These are phyloP conservation scores for Sebastes matsubarae DNA, from an alignment of 2,797 vertebrate genomes.

Conservation along the genomic window DNA sequence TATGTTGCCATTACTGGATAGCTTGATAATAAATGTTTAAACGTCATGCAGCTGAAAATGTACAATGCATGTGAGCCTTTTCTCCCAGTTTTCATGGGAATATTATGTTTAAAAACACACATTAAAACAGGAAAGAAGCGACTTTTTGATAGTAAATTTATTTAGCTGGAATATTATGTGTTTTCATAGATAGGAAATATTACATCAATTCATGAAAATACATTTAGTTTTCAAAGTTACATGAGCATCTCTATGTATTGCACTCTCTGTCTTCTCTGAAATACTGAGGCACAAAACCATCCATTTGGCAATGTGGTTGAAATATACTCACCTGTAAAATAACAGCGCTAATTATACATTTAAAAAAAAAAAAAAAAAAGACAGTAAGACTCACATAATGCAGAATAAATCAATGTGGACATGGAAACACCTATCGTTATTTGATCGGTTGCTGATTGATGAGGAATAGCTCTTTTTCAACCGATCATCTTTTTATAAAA, in stretches of 20 bases:
- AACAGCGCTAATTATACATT: neutral
- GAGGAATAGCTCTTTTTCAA: neutral
- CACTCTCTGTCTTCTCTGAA: slow-evolving; percentile 30
- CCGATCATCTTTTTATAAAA: neutral
- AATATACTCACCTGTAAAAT: slow-evolving; percentile 2
- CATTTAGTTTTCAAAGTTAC: slow-evolving; percentile 48
- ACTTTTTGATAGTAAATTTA: slow-evolving; percentile 47
- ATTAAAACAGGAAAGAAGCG: neutral
- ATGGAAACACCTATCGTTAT: slow-evolving; percentile 7
- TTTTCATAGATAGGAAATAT: slow-evolving; percentile 52
- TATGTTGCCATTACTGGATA: neutral
- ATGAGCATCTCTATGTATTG: slow-evolving; percentile 35
- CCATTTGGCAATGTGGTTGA: slow-evolving; percentile 20
- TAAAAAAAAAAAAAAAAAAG: neutral
- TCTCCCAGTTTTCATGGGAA: neutral
- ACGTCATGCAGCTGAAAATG: neutral
- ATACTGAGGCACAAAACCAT: slow-evolving; percentile 35
- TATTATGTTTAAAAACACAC: neutral
- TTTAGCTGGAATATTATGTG: slow-evolving; percentile 37
- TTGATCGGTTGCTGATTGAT: slow-evolving; percentile 8
- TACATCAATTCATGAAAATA: slow-evolving; percentile 64
- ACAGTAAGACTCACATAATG: slow-evolving; percentile 2
- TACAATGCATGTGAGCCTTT: neutral
- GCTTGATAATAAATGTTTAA: neutral
- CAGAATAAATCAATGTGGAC: slow-evolving; percentile 4